Percentiles rank a stretch among this genome's conserved stretches.
These are phyloP conservation scores for Magallana angulata DNA, from an alignment of 1,140 invertebrate species.

Conservation along the genomic window DNA sequence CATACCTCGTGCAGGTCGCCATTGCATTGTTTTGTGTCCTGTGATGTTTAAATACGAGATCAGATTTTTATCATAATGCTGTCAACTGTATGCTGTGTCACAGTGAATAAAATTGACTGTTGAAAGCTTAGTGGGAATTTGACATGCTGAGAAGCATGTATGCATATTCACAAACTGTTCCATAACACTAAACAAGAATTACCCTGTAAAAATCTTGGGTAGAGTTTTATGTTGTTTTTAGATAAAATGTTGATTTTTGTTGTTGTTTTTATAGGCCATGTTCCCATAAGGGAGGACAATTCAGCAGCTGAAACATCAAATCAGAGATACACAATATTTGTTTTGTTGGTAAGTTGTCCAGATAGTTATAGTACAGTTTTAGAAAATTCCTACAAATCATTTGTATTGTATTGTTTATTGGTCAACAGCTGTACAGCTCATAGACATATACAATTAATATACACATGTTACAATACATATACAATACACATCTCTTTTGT, in stretches of 20 bases:
- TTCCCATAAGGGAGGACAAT: not conserved
- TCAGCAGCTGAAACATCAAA: not conserved
- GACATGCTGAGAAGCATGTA: not conserved
- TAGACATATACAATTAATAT: too few relatives aligned
- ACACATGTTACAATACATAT: too few relatives aligned
- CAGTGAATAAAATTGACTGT: not conserved
- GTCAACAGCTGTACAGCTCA: too few relatives aligned
- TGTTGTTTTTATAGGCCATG: not conserved
- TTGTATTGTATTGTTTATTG: too few relatives aligned
- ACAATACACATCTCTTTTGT: too few relatives aligned
- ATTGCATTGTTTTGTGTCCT: not conserved
- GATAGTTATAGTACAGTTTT: not conserved
- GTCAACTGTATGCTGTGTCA: not conserved
- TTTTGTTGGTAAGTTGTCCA: conserved; percentile 7
- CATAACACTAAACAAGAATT: too few relatives aligned
- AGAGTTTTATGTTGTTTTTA: too few relatives aligned
- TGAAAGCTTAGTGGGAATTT: not conserved
- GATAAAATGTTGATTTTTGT: not conserved
- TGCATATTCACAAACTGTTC: not conserved
- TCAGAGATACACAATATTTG: not conserved
- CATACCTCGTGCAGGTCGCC: not conserved
- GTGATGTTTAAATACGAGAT: not conserved
- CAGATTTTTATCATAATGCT: conserved; percentile 24
- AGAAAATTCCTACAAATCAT: too few relatives aligned
- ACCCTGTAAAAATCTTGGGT: too few relatives aligned